These are phyloP conservation scores for Carabus problematicus DNA, from an alignment of 2,888 invertebrate species.

Conservation along the genomic window DNA sequence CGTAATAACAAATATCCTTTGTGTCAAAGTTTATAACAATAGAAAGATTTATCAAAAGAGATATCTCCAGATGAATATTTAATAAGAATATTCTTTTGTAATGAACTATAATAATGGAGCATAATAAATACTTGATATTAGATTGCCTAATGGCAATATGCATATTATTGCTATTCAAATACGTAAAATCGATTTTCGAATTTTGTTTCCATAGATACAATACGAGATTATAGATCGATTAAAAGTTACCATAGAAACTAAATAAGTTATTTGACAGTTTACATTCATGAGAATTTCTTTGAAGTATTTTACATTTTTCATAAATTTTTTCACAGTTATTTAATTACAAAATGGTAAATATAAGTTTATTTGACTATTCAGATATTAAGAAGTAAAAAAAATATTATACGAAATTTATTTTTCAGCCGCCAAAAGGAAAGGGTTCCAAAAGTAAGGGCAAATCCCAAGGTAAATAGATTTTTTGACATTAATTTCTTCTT, in stretches of 20 bases:
- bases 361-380: not conserved
- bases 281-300: not conserved
- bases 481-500: not conserved
- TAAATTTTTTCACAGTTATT: slow-evolving; percentile 14
- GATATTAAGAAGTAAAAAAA: not conserved
- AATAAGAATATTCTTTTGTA: not conserved
- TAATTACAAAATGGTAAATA: slow-evolving; percentile 29
- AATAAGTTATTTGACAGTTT: slow-evolving; percentile 11
- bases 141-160: too few relatives aligned
- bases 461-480: slow-evolving; percentile 29
- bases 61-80: slow-evolving; percentile 1
- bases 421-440: slow-evolving; percentile 48
- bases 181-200: not conserved
- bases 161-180: not conserved
- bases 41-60: not conserved
- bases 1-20: too few relatives aligned
- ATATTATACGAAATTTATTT: too few relatives aligned
- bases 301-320: slow-evolving; percentile 12
- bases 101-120: not conserved
- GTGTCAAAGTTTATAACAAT: too few relatives aligned
- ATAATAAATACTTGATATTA: not conserved
- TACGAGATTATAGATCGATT: not conserved
- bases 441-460: slow-evolving; percentile 44
- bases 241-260: not conserved
- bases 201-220: not conserved